Evolutionary conservation across 1,140 invertebrate genomes (phyloP), one percentile per base, ranked within the genome.

Genomic region (Harpegnathos saltator): DNA sequence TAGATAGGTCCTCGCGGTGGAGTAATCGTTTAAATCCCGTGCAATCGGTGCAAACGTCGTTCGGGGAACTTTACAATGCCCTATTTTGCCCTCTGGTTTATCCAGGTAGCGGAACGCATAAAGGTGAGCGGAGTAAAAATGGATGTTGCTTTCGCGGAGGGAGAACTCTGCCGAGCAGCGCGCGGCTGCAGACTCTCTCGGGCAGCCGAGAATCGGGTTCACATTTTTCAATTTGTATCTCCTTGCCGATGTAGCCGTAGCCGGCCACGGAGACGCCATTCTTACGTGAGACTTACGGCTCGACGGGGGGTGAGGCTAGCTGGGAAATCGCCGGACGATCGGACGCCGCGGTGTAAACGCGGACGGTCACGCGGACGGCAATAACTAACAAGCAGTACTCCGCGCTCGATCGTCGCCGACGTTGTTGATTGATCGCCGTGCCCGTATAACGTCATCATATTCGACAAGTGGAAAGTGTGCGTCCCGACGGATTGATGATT

Each of bases 11-110:
- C 48, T 54, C 63, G 52, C n/a, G 68, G n/a, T 38, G 24, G 68
- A 68, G 44, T 78, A 72, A 50, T 56, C 68, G 54, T 65, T 87
- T 86, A 87, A 87, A 86, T 77, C 78, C 71, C 63, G 52, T 58
- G 52, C 85, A 85, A 87, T 87, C 81, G 81, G 75, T 87, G 61
- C 61, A 68, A 65, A n/a, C 38, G 56, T 85, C 48, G 61, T 86
- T 78, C 66, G 80, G 59, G 24, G 38, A 78, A 82, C 44, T 72
- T 56, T 71, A 69, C 73, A 61, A 77, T 63, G 50, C 56, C 52
- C 19, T 24, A 56, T 83, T 87, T 73, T 66, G 66, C 48, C 71
- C 85, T 29, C 26, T 24, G 26, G 38, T 58, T 77, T 78, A 26
- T 0, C 59, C 44, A 29, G 48, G 48, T 74, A 62, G 38, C 69